phyloP scores from a whole-genome alignment of 2,113 vertebrate species.

The Passer domesticus region DNA sequence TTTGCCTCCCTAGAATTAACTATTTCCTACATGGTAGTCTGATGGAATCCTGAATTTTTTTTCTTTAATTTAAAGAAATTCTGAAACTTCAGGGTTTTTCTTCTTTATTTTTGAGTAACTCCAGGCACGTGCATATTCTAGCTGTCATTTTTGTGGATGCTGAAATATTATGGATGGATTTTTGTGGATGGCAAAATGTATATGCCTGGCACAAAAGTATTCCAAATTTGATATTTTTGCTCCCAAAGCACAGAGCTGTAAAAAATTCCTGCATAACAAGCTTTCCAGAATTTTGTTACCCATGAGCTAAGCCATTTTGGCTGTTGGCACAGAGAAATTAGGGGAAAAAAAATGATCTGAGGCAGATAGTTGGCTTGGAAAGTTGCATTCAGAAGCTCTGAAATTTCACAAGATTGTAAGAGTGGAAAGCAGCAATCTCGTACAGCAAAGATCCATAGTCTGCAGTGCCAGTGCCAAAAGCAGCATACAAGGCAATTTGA shows the following conservation, averaged over 20 bases:
- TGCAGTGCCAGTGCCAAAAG: not conserved
- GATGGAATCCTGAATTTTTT: not conserved
- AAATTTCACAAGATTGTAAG: not conserved
- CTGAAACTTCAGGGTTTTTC: not conserved
- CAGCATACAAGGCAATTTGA: not conserved
- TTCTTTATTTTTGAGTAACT: not conserved
- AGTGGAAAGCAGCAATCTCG: not conserved
- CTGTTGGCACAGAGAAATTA: not conserved
- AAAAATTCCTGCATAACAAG: not conserved
- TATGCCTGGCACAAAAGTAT: not conserved
- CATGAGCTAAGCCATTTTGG: not conserved
- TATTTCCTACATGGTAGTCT: not conserved
- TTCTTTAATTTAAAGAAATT: not conserved
- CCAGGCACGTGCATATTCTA: not conserved
- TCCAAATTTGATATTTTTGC: not conserved
- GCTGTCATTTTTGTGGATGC: not conserved
- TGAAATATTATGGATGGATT: not conserved
- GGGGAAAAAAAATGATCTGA: not conserved
- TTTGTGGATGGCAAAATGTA: not conserved
- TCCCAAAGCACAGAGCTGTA: not conserved
- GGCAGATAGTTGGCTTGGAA: conserved; percentile 26
- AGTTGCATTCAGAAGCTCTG: not conserved
- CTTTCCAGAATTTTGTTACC: conserved; percentile 4
- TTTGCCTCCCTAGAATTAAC: not conserved
- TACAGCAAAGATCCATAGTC: not conserved